Evolutionary conservation across 2,113 vertebrate genomes (phyloP).

Genomic region (Notechis scutatus): DNA sequence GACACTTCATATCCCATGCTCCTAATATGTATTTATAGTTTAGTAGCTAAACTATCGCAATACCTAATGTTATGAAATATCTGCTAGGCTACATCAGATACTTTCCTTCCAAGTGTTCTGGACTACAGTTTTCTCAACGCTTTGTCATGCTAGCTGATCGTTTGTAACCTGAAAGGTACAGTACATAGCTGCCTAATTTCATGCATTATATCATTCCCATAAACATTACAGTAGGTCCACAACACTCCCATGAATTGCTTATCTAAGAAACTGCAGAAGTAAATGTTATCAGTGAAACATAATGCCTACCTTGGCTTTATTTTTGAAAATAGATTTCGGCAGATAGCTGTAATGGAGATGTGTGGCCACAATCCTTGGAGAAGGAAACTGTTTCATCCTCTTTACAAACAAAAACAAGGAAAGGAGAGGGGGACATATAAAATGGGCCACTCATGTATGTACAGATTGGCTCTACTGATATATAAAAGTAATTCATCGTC

Average conservation of each 20-base stretch:
- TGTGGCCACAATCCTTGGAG: conserved; percentile 66
- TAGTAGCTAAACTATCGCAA: background rate
- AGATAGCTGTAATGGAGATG: conserved; percentile 62
- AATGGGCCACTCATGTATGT: conserved; percentile 5
- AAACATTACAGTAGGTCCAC: background rate
- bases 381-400: conserved; percentile 63
- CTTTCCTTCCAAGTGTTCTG: background rate
- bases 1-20: background rate
- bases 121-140: background rate
- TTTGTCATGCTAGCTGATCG: background rate
- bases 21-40: background rate
- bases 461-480: background rate
- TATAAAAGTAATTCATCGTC: background rate
- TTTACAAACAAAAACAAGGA: conserved; percentile 48
- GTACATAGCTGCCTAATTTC: background rate
- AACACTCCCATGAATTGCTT: background rate
- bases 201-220: background rate
- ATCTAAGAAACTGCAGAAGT: background rate
- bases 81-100: background rate
- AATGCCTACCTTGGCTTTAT: conserved; percentile 52
- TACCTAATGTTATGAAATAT: background rate
- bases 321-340: conserved; percentile 58
- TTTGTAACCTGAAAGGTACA: background rate
- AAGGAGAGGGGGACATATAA: conserved; percentile 24
- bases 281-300: background rate